Conservation (phyloP, 2,888 invertebrate species). For the Cheilosia vulpina region DNA sequence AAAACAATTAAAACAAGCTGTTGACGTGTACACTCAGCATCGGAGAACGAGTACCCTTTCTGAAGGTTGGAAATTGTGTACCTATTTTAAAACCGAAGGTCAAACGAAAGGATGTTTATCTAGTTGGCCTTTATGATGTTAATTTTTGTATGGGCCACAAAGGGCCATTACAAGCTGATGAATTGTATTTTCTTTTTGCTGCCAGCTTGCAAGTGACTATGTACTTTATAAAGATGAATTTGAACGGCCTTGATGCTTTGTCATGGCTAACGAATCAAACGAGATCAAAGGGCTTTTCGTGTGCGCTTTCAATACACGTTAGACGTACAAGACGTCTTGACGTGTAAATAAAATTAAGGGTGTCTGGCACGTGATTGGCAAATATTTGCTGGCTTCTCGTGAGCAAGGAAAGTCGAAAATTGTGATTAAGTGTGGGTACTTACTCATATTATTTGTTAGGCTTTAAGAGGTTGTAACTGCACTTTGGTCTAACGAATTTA, state of each 20-base stretch:
- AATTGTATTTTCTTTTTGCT: neutral
- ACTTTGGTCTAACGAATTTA: too few species aligned
- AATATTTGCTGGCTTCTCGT: neutral
- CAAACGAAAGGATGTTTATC: slow-evolving; percentile 39
- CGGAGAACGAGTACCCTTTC: neutral
- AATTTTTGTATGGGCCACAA: neutral
- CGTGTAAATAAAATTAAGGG: neutral
- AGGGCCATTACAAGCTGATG: slow-evolving; percentile 21
- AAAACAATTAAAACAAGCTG: slow-evolving; percentile 17
- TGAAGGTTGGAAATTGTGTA: slow-evolving; percentile 1
- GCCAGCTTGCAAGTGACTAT: too few species aligned
- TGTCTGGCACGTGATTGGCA: neutral
- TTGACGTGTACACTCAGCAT: slow-evolving; percentile 21
- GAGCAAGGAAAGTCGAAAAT: too few species aligned
- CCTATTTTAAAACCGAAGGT: slow-evolving; percentile 21
- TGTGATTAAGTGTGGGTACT: too few species aligned
- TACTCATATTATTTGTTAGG: too few species aligned
- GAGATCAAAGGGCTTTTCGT: slow-evolving; percentile 39
- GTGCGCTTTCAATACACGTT: slow-evolving; percentile 23
- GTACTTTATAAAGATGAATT: neutral
- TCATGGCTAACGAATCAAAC: slow-evolving; percentile 35
- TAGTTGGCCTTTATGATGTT: slow-evolving; percentile 29
- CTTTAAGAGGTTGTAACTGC: too few species aligned
- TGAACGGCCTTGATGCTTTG: slow-evolving; percentile 20
- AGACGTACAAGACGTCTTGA: slow-evolving; percentile 13